A percentile compares a stretch with the other conserved stretches of the same genome.
These are phyloP conservation scores for Microtus richardsoni DNA, from an alignment of 2,113 vertebrate species.

Conservation along the genomic window DNA sequence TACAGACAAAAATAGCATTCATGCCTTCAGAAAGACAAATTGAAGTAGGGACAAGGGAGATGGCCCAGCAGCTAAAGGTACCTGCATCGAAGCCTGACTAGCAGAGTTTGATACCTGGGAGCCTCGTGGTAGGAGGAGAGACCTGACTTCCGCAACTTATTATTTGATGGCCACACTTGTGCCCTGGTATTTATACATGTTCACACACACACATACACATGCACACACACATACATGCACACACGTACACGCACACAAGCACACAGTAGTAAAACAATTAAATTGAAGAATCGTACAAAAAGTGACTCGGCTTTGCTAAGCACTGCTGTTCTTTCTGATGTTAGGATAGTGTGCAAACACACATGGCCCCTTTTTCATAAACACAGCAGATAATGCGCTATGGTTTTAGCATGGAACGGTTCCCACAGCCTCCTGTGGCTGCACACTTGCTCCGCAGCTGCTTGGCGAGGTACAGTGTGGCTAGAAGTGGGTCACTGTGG, in stretches of 20 bases:
- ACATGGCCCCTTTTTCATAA: neutral
- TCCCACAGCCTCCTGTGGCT: neutral
- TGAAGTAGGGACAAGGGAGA: neutral
- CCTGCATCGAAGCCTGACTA: neutral
- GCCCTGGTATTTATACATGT: neutral
- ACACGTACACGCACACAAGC: neutral
- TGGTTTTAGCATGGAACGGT: neutral
- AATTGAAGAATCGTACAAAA: neutral
- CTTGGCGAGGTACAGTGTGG: no score
- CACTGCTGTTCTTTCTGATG: neutral
- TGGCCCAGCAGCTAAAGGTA: neutral
- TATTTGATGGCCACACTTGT: neutral
- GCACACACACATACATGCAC: no score
- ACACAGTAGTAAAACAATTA: no score
- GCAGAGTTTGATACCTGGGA: neutral
- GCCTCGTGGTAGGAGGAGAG: neutral
- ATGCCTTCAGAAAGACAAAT: neutral
- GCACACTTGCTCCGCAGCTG: neutral
- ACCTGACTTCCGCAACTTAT: neutral
- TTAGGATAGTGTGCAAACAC: neutral
- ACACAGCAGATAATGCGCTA: neutral
- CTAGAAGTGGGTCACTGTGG: neutral
- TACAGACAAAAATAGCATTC: neutral
- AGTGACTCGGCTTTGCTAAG: neutral
- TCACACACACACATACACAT: neutral